Percentiles rank a stretch among this genome's conserved stretches.
phyloP scores from a whole-genome alignment of 2,113 vertebrate species.

The Silurus asotus region DNA sequence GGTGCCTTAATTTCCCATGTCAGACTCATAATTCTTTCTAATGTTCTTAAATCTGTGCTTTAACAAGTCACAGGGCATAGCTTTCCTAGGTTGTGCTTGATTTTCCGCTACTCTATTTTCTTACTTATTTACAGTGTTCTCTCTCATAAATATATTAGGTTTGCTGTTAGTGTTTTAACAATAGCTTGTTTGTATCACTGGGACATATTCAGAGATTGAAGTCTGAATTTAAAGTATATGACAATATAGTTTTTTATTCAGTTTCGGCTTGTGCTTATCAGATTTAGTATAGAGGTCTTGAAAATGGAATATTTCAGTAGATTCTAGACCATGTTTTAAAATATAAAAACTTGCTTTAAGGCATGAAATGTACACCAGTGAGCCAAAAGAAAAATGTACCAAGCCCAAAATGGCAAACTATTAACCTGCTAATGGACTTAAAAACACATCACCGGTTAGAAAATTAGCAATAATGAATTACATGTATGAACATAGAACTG shows the following conservation, averaged over 20 bases:
- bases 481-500: too few species aligned
- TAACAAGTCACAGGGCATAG: not conserved
- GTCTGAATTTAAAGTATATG: not conserved
- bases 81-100: not conserved
- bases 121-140: not conserved
- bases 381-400: too few species aligned
- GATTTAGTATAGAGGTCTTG: too few species aligned
- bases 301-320: too few species aligned
- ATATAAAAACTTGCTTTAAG: too few species aligned
- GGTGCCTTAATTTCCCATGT: slow-evolving; percentile 34
- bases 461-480: too few species aligned
- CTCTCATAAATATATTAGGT: not conserved
- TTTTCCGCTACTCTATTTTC: not conserved
- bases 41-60: not conserved
- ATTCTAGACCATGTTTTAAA: too few species aligned
- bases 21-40: slow-evolving; percentile 1
- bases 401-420: too few species aligned
- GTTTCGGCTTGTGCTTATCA: too few species aligned
- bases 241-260: not conserved
- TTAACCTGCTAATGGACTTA: too few species aligned
- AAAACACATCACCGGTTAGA: too few species aligned
- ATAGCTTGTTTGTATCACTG: not conserved
- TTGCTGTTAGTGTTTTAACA: not conserved
- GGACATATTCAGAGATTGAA: not conserved
- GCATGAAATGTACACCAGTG: too few species aligned